A percentile compares a stretch with the other conserved stretches of the same genome.
These are phyloP conservation scores for Mobula hypostoma DNA, from an alignment of 2,113 vertebrate genomes.

Conservation along the genomic window DNA sequence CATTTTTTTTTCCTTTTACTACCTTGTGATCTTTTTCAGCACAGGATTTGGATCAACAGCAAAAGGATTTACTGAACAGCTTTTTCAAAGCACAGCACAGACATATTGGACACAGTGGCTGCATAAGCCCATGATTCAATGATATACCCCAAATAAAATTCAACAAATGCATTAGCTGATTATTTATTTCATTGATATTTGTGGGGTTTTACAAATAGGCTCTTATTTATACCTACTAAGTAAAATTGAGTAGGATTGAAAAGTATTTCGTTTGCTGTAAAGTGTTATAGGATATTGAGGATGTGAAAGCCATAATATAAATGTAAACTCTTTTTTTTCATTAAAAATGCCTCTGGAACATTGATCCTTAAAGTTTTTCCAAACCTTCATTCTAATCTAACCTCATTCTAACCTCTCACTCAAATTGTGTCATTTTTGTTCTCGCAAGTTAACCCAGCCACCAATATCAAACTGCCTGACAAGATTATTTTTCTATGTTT, in stretches of 20 bases:
- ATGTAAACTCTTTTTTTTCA: background rate
- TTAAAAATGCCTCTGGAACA: background rate
- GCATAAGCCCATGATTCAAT: background rate
- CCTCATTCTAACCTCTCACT: background rate
- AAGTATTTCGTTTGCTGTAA: background rate
- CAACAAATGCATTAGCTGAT: background rate
- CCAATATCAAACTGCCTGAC: background rate
- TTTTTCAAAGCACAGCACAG: background rate
- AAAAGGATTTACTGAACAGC: background rate
- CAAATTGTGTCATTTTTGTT: background rate
- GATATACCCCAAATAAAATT: background rate
- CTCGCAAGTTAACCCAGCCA: background rate
- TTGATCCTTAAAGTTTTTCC: background rate
- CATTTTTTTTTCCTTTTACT: background rate
- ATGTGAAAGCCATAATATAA: background rate
- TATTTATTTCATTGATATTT: background rate
- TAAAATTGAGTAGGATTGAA: background rate
- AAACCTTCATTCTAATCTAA: background rate
- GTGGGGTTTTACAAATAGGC: background rate
- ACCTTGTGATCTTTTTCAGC: background rate
- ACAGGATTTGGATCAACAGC: background rate
- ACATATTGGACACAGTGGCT: background rate
- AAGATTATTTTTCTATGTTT: background rate
- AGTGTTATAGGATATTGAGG: background rate
- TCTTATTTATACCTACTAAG: background rate